These are phyloP conservation scores for Hemiscyllium ocellatum DNA, from an alignment of 2,113 vertebrate genomes.

Conservation along the genomic window DNA sequence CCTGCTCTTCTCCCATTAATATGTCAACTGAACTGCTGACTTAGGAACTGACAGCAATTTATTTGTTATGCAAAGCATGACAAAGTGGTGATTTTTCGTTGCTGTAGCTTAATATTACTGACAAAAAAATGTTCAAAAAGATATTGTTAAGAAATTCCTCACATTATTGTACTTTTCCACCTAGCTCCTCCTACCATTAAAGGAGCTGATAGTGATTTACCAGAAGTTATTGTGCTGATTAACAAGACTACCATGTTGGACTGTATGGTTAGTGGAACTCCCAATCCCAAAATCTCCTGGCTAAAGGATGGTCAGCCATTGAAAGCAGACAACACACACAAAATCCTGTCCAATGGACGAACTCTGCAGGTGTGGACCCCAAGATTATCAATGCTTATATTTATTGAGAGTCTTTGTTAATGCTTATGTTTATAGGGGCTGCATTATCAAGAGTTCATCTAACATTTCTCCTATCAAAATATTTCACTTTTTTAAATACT, in stretches of 20 bases:
- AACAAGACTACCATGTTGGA: constrained; percentile 64
- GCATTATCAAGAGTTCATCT: background rate
- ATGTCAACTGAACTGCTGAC: background rate
- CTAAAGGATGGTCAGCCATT: constrained; percentile 72
- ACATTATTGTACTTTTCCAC: constrained; percentile 22
- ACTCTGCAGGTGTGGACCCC: constrained; percentile 69
- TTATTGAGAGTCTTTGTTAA: background rate
- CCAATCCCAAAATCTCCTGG: constrained; percentile 75
- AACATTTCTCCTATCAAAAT: background rate
- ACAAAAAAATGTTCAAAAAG: background rate
- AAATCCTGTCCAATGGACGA: constrained; percentile 66
- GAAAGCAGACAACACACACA: constrained; percentile 52
- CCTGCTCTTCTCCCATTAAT: background rate
- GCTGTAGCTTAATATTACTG: background rate
- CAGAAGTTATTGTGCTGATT: constrained; percentile 69
- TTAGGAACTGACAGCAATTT: background rate
- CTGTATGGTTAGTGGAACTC: constrained; percentile 71
- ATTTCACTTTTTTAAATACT: background rate
- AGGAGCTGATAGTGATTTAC: constrained; percentile 57
- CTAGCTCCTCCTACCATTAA: constrained; percentile 79
- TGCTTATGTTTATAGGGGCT: background rate
- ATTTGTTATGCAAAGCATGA: background rate
- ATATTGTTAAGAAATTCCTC: background rate
- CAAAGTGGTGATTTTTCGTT: constrained; percentile 9
- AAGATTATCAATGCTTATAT: background rate